Evolutionary conservation across 2,797 vertebrate species (phyloP).

Genomic region (Dryobates pubescens): DNA sequence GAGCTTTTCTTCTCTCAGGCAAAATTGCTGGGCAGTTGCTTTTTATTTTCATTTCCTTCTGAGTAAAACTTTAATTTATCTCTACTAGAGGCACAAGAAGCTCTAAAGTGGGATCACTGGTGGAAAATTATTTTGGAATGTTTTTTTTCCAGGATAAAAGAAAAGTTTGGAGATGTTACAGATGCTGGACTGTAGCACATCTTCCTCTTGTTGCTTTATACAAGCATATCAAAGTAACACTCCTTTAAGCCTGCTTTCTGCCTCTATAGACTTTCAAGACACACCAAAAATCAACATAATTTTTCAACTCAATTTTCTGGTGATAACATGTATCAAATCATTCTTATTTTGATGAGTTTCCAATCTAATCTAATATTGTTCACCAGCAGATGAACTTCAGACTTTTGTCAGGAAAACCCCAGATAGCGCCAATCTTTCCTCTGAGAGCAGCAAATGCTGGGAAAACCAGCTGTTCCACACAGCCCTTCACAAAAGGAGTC

Average conservation of each 20-base stretch:
- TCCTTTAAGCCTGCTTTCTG: not conserved
- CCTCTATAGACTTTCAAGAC: not conserved
- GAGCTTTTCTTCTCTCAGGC: not conserved
- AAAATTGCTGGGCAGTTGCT: not conserved
- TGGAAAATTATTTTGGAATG: not conserved
- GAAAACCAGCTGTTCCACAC: not conserved
- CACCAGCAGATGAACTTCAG: not conserved
- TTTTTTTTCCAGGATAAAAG: constrained; percentile 11
- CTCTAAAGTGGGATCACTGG: not conserved
- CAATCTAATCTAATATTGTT: not conserved
- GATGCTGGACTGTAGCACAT: not conserved
- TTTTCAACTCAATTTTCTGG: not conserved
- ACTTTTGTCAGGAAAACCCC: not conserved
- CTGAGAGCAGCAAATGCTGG: not conserved
- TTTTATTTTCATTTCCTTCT: constrained; percentile 50
- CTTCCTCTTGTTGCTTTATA: not conserved
- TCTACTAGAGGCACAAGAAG: not conserved
- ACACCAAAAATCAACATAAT: not conserved
- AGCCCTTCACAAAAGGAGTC: not conserved
- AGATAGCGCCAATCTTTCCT: not conserved
- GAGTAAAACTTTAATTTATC: constrained; percentile 21
- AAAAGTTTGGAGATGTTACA: not conserved
- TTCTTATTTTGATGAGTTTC: not conserved
- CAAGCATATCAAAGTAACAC: not conserved
- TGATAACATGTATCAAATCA: not conserved